These are phyloP conservation scores for Schizaphis graminum DNA, from an alignment of 2,888 invertebrate species.

Conservation along the genomic window DNA sequence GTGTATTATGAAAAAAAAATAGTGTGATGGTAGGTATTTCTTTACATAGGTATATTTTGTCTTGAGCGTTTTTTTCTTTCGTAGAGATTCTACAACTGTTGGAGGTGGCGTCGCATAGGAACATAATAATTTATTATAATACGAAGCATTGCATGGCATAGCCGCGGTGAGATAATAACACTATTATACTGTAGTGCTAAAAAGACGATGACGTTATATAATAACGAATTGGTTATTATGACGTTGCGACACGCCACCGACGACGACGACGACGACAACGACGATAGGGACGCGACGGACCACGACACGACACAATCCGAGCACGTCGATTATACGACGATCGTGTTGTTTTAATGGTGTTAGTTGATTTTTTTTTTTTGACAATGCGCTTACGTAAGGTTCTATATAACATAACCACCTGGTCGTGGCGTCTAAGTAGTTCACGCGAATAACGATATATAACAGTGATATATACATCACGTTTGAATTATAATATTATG, in stretches of 20 bases:
- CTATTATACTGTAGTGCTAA: neutral
- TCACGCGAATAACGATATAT: conserved; percentile 28
- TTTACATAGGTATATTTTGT: neutral
- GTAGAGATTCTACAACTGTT: neutral
- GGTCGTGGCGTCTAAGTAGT: conserved; percentile 38
- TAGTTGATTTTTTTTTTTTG: conserved; percentile 26
- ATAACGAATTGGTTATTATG: conserved; percentile 40
- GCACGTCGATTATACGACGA: conserved; percentile 16
- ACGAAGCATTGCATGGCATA: neutral
- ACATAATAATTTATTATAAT: neutral
- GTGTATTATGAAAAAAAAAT: neutral
- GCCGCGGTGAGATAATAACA: conserved; percentile 1
- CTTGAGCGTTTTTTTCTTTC: neutral
- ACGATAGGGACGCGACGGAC: conserved; percentile 20
- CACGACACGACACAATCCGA: conserved; percentile 9
- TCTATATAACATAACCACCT: conserved; percentile 16
- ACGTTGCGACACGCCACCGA: conserved; percentile 28
- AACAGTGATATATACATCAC: neutral
- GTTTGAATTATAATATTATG: neutral
- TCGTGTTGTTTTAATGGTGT: conserved; percentile 48
- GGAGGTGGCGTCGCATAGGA: neutral
- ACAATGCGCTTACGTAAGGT: conserved; percentile 17
- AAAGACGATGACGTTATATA: neutral
- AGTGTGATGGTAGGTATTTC: neutral
- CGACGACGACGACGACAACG: neutral